phyloP scores from a whole-genome alignment of 2,888 invertebrate genomes.

The Caenorhabditis doughertyi region DNA sequence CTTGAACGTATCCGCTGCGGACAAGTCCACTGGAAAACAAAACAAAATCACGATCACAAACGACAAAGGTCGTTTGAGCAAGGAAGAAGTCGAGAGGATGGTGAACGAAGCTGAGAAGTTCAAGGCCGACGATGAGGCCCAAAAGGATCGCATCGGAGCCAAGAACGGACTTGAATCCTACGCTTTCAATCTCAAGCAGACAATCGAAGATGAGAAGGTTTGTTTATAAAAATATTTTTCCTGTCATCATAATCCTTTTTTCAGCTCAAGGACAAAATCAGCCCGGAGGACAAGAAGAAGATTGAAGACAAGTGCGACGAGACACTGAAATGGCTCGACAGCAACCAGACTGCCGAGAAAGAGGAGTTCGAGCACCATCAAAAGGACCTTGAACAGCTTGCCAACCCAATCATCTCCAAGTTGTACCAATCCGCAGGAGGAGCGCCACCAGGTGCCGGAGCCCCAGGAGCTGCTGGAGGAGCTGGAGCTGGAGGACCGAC shows the following conservation, averaged over 20 bases:
- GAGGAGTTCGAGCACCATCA: constrained; percentile 86
- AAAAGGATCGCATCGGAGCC: too few relatives aligned
- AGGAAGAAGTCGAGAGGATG: too few relatives aligned
- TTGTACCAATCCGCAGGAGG: constrained; percentile 91
- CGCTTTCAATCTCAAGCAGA: too few relatives aligned
- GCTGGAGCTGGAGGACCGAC: constrained; percentile 84
- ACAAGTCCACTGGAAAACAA: too few relatives aligned
- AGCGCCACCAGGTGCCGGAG: constrained; percentile 84
- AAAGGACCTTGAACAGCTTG: constrained; percentile 93
- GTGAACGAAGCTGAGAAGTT: too few relatives aligned
- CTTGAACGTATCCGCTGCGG: too few relatives aligned
- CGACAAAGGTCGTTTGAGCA: too few relatives aligned
- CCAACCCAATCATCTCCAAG: constrained; percentile 96
- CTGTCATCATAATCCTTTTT: constrained; percentile 50
- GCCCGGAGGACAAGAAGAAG: constrained; percentile 90
- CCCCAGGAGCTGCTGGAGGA: constrained; percentile 84
- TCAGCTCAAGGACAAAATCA: constrained; percentile 90
- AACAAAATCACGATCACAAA: too few relatives aligned
- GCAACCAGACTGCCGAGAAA: constrained; percentile 88
- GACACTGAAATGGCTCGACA: constrained; percentile 88
- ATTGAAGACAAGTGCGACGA: constrained; percentile 94
- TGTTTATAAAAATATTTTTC: constrained; percentile 8
- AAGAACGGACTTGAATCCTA: too few relatives aligned
- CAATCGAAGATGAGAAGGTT: constrained; percentile 87
- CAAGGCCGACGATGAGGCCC: too few relatives aligned